Base-by-base conservation (phyloP, 2,888 invertebrate species). In the Drosophila monieri region DNA sequence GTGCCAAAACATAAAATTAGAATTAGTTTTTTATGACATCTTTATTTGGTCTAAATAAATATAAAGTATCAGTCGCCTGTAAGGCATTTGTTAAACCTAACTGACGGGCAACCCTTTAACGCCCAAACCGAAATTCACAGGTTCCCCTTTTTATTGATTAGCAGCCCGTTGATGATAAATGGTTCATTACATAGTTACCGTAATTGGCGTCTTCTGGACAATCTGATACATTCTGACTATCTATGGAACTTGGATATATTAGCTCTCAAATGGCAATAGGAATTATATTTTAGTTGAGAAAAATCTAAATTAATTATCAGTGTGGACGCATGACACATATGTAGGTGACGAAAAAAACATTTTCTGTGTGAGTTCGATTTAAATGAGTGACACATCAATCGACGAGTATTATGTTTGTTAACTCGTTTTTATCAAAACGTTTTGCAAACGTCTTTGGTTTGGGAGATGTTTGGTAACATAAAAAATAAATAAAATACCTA, bases 1-100 rank as follows among this genome's bases (percentile, higher is more conserved):
- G 61, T 76, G 84, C 71, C 80, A 86, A 85, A 86, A 83, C 73
- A 89, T 79, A 84, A 88, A 88, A 89, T 87, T 84, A 79, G 80
- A 88, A 88, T 89, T 86, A 78, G 76, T 75, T 88, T 89, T 89
- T 90, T 90, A 90, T 90, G 88, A 89, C 81, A 85, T 79, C 80
- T 88, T 88, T 85, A 87, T 81, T 73, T 77, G 35, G 73, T 78
- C 74, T 75, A 89, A 89, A 88, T 88, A 85, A 89, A 80, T 86
- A 80, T 78, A 80, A 87, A 83, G 81, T 88, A 85, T 88, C 76
- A 80, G 70, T 73, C 71, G 78, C 88, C 87, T 71, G 76, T 77
- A 77, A 83, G 88, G 81, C 81, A 85, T 74, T 76, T 67, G 73
- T 51, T 21, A 18, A 47, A 41, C 30, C 15, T 46, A 60, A 44